A percentile compares a stretch with the other conserved stretches of the same genome.
phyloP scores from a whole-genome alignment of 2,113 vertebrate species.

The Zootoca vivipara region DNA sequence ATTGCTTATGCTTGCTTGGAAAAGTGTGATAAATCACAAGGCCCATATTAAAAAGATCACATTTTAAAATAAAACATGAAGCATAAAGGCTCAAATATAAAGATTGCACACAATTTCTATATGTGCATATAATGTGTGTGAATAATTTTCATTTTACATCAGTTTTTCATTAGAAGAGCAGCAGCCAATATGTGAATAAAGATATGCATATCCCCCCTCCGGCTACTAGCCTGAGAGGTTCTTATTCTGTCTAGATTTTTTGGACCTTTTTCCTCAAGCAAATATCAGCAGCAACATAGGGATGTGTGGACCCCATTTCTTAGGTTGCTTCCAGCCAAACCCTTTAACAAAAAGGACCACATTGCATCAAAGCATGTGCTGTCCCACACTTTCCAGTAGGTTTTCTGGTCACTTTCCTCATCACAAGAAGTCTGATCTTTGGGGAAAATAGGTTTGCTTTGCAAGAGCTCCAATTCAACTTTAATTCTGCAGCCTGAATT shows the following conservation, averaged over 20 bases:
- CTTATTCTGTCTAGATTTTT: background rate
- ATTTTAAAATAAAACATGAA: slow-evolving; percentile 12
- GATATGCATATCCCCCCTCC: background rate
- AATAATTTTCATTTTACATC: slow-evolving; percentile 61
- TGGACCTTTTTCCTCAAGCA: background rate
- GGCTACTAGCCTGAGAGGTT: background rate
- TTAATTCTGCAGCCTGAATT: too few relatives aligned
- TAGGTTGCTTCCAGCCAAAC: too few relatives aligned
- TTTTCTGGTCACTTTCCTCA: too few relatives aligned
- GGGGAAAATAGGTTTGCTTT: too few relatives aligned
- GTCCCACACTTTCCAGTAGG: too few relatives aligned
- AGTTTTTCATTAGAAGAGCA: slow-evolving; percentile 54
- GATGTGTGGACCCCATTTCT: too few relatives aligned
- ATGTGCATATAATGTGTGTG: slow-evolving; percentile 54
- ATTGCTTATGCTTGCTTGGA: background rate
- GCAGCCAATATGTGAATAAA: slow-evolving; percentile 25
- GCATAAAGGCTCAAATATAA: slow-evolving; percentile 37
- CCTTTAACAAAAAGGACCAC: too few relatives aligned
- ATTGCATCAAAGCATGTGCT: too few relatives aligned
- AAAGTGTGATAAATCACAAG: slow-evolving; percentile 8
- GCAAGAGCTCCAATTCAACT: too few relatives aligned
- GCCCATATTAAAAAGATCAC: background rate
- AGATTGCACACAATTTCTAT: slow-evolving; percentile 25
- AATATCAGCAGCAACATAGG: background rate
- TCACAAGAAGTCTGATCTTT: too few relatives aligned